Conservation (phyloP, 2,113 vertebrate genomes). For the Tichodroma muraria region DNA sequence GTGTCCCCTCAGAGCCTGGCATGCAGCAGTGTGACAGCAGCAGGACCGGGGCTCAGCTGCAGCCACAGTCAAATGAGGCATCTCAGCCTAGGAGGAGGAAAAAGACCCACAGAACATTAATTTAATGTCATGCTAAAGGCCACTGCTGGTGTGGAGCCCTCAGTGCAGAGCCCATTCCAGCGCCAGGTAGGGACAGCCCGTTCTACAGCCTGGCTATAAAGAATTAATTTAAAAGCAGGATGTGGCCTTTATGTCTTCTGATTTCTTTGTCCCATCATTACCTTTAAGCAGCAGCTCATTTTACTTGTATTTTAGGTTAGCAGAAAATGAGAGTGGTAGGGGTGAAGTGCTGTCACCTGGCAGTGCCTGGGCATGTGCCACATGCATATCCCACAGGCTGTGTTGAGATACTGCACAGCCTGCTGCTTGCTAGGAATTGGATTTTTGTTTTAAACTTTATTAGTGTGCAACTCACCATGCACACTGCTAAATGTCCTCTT, state of each 20-base stretch:
- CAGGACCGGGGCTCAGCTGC: neutral
- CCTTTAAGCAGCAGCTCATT: neutral
- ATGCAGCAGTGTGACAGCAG: neutral
- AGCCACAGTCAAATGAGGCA: neutral
- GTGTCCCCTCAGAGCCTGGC: neutral
- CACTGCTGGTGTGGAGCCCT: neutral
- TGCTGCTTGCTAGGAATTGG: neutral
- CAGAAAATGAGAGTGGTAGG: neutral
- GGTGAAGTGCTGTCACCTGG: neutral
- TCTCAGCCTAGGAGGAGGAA: neutral
- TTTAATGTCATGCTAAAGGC: neutral
- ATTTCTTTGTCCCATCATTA: neutral
- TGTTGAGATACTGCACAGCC: neutral
- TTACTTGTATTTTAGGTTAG: neutral
- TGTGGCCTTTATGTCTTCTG: neutral
- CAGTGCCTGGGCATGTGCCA: neutral
- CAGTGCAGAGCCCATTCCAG: neutral
- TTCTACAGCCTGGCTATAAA: neutral
- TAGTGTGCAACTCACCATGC: neutral
- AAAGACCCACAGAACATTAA: neutral
- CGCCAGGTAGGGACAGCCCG: neutral
- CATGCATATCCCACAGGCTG: neutral
- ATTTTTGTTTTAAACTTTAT: neutral
- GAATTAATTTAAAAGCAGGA: constrained; percentile 15
- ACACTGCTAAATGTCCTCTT: neutral